phyloP scores from a whole-genome alignment of 2,113 vertebrate species.

The Phrynosoma blainvillii region DNA sequence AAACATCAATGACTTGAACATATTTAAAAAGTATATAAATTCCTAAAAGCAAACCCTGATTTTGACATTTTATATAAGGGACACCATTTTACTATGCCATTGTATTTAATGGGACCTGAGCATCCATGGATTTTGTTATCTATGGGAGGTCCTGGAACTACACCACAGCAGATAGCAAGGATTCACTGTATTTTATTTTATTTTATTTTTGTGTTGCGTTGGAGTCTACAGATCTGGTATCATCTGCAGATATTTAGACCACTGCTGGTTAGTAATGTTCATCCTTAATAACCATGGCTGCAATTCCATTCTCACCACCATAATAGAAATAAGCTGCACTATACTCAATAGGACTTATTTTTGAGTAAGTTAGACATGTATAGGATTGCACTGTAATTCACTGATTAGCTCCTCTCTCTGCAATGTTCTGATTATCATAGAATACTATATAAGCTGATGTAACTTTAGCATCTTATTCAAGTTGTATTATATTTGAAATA shows the following conservation, averaged over 20 bases:
- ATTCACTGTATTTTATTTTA: no score
- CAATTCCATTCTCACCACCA: neutral
- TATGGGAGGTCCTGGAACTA: no score
- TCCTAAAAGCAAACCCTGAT: no score
- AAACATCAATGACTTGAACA: no score
- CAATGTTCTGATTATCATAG: conserved; percentile 33
- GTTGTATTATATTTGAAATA: conserved; percentile 52
- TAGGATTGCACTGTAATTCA: conserved; percentile 20
- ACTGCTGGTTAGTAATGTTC: conserved; percentile 48
- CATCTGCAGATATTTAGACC: conserved; percentile 54
- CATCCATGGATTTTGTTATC: no score
- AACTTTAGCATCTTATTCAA: conserved; percentile 54
- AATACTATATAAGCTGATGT: conserved; percentile 57
- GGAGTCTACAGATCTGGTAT: conserved; percentile 49
- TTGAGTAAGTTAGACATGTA: neutral
- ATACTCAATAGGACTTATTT: neutral
- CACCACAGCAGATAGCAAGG: no score
- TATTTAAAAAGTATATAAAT: no score
- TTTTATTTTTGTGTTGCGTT: conserved; percentile 5
- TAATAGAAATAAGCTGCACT: neutral
- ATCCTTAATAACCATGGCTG: conserved; percentile 47
- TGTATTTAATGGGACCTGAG: no score
- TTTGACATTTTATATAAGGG: no score
- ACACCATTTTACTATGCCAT: no score
- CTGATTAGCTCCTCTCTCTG: conserved; percentile 52